Evolutionary conservation across 2,797 vertebrate genomes (phyloP).

Genomic region (Enteromius trimaculatus): DNA sequence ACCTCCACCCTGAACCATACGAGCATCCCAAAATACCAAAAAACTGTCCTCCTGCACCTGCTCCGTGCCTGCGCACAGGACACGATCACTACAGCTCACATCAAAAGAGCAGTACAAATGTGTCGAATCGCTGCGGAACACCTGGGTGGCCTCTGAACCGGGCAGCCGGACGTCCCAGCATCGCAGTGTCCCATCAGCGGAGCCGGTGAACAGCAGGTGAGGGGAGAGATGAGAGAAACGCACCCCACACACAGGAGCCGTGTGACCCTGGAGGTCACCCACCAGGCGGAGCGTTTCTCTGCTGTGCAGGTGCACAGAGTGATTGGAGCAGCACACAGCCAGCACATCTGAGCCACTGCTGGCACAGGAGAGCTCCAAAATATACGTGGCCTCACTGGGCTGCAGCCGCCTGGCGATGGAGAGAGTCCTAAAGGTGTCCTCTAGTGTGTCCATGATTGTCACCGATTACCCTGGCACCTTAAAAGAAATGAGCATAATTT

Average conservation of each 20-base stretch:
- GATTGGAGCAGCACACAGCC: conserved; percentile 84
- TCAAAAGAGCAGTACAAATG: conserved; percentile 87
- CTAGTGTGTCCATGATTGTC: conserved; percentile 78
- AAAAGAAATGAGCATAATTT: conserved; percentile 13
- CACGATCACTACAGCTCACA: conserved; percentile 79
- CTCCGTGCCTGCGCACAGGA: conserved; percentile 92
- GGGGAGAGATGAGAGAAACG: conserved; percentile 74
- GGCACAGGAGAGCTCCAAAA: conserved; percentile 79
- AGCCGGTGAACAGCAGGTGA: conserved; percentile 81
- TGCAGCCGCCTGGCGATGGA: conserved; percentile 76
- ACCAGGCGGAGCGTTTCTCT: conserved; percentile 76
- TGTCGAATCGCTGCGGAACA: conserved; percentile 80
- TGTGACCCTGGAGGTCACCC: conserved; percentile 71
- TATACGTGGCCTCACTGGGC: conserved; percentile 78
- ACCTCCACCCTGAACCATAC: conserved; percentile 66
- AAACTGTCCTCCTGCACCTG: conserved; percentile 83
- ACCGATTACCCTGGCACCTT: not conserved
- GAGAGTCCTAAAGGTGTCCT: conserved; percentile 79
- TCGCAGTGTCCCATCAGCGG: conserved; percentile 79
- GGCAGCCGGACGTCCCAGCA: conserved; percentile 86
- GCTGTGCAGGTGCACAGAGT: conserved; percentile 79
- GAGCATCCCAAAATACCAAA: conserved; percentile 92
- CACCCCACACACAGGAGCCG: conserved; percentile 76
- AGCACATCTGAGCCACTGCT: conserved; percentile 62
- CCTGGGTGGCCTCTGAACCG: conserved; percentile 69